A percentile compares a stretch with the other conserved stretches of the same genome.
Conservation (phyloP, 2,797 vertebrate species). For the Sylvia borin region DNA sequence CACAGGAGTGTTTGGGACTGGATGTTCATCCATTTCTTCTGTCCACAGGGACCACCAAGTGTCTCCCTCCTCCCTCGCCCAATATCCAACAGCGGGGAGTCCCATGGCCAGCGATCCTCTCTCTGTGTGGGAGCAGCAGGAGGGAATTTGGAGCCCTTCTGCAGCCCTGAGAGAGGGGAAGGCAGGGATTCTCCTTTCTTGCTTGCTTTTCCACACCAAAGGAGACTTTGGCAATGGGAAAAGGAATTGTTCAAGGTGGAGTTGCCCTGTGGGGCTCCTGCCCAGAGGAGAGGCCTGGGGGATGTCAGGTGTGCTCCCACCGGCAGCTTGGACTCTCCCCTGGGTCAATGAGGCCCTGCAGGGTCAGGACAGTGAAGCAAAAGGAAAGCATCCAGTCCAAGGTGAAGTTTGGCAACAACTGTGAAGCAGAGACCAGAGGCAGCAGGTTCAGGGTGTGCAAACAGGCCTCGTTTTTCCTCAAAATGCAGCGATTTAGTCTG, state of each 20-base stretch:
- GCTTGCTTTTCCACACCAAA: too few species aligned
- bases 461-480: background rate
- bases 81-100: background rate
- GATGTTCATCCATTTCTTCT: background rate
- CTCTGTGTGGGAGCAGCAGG: background rate
- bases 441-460: background rate
- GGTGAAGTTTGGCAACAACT: constrained; percentile 5
- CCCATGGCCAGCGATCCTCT: background rate
- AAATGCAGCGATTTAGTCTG: background rate
- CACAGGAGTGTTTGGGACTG: too few species aligned
- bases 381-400: background rate
- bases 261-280: too few species aligned
- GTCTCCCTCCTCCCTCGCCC: too few species aligned
- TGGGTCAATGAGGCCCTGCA: background rate
- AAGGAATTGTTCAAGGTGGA: too few species aligned
- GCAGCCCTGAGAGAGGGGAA: too few species aligned
- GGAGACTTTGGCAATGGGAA: too few species aligned
- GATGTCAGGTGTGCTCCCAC: background rate
- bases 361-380: background rate
- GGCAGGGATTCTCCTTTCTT: too few species aligned
- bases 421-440: background rate
- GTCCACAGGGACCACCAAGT: too few species aligned
- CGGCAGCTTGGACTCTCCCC: background rate
- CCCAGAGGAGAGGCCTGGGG: background rate
- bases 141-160: too few species aligned